A percentile compares a stretch with the other conserved stretches of the same genome.
phyloP scores from a whole-genome alignment of 1,140 invertebrate genomes.

The Neodiprion pinetum region DNA sequence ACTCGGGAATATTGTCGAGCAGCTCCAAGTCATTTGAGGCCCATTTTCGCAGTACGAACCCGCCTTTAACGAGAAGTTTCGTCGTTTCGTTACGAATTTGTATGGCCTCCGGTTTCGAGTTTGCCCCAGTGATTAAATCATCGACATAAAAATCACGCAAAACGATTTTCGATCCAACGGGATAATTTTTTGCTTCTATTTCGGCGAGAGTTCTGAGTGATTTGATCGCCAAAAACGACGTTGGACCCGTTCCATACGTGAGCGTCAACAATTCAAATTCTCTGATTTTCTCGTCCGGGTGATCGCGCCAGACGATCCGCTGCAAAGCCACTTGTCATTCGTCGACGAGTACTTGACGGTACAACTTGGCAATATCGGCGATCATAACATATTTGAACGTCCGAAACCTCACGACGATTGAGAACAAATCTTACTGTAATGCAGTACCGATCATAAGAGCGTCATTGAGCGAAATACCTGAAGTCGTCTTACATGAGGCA shows the following conservation, averaged over 20 bases:
- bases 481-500: constrained; percentile 16
- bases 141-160: constrained; percentile 42
- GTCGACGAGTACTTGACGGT: constrained; percentile 12
- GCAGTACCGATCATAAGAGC: constrained; percentile 14
- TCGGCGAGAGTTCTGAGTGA: constrained; percentile 4
- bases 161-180: constrained; percentile 14
- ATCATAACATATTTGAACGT: not conserved
- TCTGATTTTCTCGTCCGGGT: constrained; percentile 20
- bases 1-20: not conserved
- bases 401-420: constrained; percentile 9
- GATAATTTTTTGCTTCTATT: constrained; percentile 8
- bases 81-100: constrained; percentile 26
- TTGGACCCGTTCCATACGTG: constrained; percentile 24
- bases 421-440: constrained; percentile 23
- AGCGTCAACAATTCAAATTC: constrained; percentile 27
- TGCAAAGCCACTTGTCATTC: constrained; percentile 26
- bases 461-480: constrained; percentile 8
- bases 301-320: constrained; percentile 39
- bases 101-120: constrained; percentile 16
- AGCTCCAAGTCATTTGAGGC: constrained; percentile 36
- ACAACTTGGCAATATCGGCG: constrained; percentile 9
- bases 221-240: constrained; percentile 7
- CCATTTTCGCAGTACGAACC: constrained; percentile 48
- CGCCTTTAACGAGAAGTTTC: constrained; percentile 29
- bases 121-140: constrained; percentile 38